Percentiles rank a stretch among this genome's conserved stretches.
Conservation (phyloP, 2,888 invertebrate genomes). For the Phlogophora meticulosa region DNA sequence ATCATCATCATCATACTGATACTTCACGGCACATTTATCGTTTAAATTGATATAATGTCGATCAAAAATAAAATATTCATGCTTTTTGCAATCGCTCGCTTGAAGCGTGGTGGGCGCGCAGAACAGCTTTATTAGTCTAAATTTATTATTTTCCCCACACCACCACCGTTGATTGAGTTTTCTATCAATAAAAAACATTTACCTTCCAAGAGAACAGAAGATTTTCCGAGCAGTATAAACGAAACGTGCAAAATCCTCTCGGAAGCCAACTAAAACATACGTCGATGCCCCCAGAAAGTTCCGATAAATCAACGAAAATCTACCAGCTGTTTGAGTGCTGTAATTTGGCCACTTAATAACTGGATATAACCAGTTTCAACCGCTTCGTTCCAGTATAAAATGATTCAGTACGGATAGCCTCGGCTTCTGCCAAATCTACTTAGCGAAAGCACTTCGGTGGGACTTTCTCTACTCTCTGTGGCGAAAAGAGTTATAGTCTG, state of each 20-base stretch:
- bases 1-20: no score
- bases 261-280: constrained; percentile 15
- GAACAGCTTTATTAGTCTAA: not conserved
- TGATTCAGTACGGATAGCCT: constrained; percentile 67
- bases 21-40: no score
- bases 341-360: constrained; percentile 72
- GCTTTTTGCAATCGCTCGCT: no score
- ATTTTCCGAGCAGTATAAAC: not conserved
- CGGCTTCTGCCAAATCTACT: constrained; percentile 79
- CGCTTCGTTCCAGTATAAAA: constrained; percentile 59
- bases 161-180: not conserved
- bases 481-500: constrained; percentile 25
- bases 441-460: constrained; percentile 74
- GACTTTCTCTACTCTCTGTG: constrained; percentile 54
- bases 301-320: constrained; percentile 46
- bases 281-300: constrained; percentile 10
- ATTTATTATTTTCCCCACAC: not conserved
- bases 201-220: not conserved
- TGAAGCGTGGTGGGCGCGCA: no score
- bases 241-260: not conserved
- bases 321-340: constrained; percentile 53
- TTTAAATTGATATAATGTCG: no score
- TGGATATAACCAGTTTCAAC: constrained; percentile 63
- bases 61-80: no score
- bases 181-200: constrained; percentile 2